Percentiles rank a stretch among this genome's conserved stretches.
Evolutionary conservation across 1,140 invertebrate species (phyloP).

Genomic region (Achatina immaculata): DNA sequence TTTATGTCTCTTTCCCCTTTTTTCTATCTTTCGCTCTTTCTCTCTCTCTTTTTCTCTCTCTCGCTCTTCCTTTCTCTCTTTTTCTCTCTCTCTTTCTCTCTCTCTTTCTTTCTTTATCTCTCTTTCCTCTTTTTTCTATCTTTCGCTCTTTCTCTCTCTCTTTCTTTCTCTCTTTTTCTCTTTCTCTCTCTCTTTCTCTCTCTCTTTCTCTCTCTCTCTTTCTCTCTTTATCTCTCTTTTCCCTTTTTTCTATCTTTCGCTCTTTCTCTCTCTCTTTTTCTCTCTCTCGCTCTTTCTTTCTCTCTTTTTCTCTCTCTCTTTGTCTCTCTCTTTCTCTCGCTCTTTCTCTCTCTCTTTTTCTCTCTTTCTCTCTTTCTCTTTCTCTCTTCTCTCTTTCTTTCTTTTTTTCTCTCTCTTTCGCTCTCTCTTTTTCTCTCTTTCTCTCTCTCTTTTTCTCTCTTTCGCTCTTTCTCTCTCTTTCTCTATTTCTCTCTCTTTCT

Average conservation of each 20-base stretch:
- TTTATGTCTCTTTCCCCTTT: neutral
- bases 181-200: neutral
- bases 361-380: neutral
- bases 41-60: too few species aligned
- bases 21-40: too few species aligned
- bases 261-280: too few species aligned
- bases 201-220: neutral
- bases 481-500: neutral
- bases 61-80: neutral
- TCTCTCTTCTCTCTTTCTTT: slow-evolving; percentile 1
- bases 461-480: neutral
- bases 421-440: neutral
- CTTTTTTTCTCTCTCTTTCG: neutral
- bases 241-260: too few species aligned
- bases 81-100: neutral
- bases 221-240: too few species aligned
- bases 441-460: neutral
- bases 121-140: too few species aligned
- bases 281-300: too few species aligned
- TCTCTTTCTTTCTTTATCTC: too few species aligned
- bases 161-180: neutral
- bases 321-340: too few species aligned
- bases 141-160: too few species aligned
- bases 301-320: too few species aligned
- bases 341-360: too few species aligned